Conservation (phyloP, 2,888 invertebrate genomes). For the Drosophila austrosaltans region DNA sequence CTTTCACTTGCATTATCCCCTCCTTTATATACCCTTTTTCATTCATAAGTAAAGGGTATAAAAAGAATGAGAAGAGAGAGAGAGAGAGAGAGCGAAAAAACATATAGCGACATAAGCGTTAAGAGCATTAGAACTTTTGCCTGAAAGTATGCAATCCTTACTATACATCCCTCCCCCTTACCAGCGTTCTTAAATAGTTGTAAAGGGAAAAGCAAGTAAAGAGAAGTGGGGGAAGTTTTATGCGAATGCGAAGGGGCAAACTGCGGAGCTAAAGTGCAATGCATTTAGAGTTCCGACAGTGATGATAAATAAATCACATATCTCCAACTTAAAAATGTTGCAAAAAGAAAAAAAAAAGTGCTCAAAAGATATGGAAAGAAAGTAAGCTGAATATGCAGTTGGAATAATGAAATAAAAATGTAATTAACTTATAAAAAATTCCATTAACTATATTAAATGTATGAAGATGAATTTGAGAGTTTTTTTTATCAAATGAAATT, state of each 20-base stretch:
- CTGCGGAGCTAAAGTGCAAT: slow-evolving; percentile 14
- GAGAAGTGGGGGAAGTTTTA: no score
- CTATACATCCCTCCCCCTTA: neutral
- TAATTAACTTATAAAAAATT: slow-evolving; percentile 3
- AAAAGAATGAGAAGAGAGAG: neutral
- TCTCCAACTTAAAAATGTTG: slow-evolving; percentile 6
- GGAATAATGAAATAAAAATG: slow-evolving; percentile 3
- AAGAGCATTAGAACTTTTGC: slow-evolving; percentile 77
- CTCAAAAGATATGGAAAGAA: neutral
- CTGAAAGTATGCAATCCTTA: slow-evolving; percentile 44
- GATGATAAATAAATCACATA: slow-evolving; percentile 13
- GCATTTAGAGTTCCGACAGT: slow-evolving; percentile 12
- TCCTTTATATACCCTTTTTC: neutral
- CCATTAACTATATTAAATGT: neutral
- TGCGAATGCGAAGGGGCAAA: neutral
- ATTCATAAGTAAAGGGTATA: slow-evolving; percentile 2
- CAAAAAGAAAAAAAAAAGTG: neutral
- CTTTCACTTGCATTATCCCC: no score
- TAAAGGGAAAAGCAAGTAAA: slow-evolving; percentile 2
- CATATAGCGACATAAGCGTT: slow-evolving; percentile 56
- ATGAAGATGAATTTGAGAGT: no score
- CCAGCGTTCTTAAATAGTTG: slow-evolving; percentile 24
- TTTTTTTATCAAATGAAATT: no score
- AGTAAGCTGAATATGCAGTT: neutral
- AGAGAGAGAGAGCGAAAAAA: slow-evolving; percentile 2